Evolutionary conservation across 1,140 invertebrate genomes (phyloP).

Genomic region (Cephus cinctus): DNA sequence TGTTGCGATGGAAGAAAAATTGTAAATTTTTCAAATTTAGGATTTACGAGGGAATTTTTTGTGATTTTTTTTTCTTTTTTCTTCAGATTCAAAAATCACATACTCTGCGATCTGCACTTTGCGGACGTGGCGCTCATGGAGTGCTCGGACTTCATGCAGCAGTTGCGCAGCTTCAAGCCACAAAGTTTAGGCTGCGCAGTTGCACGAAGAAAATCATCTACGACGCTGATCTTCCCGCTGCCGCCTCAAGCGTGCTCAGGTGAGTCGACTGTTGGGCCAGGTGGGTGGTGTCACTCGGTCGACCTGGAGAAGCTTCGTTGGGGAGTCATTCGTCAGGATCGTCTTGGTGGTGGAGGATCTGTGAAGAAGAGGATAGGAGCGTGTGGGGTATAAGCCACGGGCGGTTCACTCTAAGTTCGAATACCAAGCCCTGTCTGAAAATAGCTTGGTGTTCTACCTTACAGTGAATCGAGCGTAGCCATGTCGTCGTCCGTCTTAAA

Average conservation of each 20-base stretch:
- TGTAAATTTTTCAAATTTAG: background rate
- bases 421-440: conserved; percentile 73
- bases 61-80: conserved; percentile 1
- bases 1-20: conserved; percentile 5
- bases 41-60: too few relatives aligned
- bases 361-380: conserved; percentile 18
- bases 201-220: conserved; percentile 87
- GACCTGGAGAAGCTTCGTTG: conserved; percentile 9
- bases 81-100: conserved; percentile 74
- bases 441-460: conserved; percentile 88
- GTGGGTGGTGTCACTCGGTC: conserved; percentile 18
- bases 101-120: conserved; percentile 88
- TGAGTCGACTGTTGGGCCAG: too few relatives aligned
- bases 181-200: conserved; percentile 92
- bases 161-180: conserved; percentile 91
- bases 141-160: conserved; percentile 95
- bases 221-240: conserved; percentile 89
- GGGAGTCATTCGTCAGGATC: too few relatives aligned
- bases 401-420: conserved; percentile 81
- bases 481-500: conserved; percentile 21
- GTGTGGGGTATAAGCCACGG: conserved; percentile 33
- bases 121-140: conserved; percentile 94
- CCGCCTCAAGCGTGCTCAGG: conserved; percentile 93
- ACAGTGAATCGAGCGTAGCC: conserved; percentile 71
- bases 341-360: too few relatives aligned